phyloP scores from a whole-genome alignment of 2,113 vertebrate species.

The Sphyrna mokarran region DNA sequence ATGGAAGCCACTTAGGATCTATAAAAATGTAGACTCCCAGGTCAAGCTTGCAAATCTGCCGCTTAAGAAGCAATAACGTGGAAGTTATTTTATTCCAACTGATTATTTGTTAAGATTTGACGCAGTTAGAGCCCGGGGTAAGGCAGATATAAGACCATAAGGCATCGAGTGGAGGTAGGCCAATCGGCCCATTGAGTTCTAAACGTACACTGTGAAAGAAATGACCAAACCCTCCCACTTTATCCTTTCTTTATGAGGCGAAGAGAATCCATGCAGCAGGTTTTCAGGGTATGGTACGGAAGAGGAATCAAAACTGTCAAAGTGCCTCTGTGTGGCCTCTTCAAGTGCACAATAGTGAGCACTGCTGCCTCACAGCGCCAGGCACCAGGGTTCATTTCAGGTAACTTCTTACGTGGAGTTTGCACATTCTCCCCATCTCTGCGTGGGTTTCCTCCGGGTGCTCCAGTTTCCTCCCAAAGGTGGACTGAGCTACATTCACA shows the following conservation, averaged over 20 bases:
- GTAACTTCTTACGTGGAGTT: too few relatives aligned
- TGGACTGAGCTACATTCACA: too few relatives aligned
- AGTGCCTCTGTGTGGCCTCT: background rate
- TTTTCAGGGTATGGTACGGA: background rate
- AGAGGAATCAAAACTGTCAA: background rate
- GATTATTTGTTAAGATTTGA: background rate
- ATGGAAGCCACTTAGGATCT: background rate
- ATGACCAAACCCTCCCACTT: background rate
- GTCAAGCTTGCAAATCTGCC: background rate
- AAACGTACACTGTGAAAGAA: background rate
- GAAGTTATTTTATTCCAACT: background rate
- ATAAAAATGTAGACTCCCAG: background rate
- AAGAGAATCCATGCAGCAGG: too few relatives aligned
- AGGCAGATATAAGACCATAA: background rate
- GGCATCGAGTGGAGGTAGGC: too few relatives aligned
- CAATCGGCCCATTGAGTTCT: background rate
- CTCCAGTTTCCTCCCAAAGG: too few relatives aligned
- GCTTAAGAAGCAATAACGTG: background rate
- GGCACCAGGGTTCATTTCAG: too few relatives aligned
- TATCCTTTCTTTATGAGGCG: too few relatives aligned
- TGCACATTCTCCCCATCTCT: too few relatives aligned
- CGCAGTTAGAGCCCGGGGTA: background rate
- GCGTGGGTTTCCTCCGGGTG: too few relatives aligned
- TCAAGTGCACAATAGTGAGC: too few relatives aligned
- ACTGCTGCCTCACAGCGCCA: too few relatives aligned